Percentiles rank a stretch among this genome's conserved stretches.
These are phyloP conservation scores for Busseola fusca DNA, from an alignment of 2,888 invertebrate genomes.

Conservation along the genomic window DNA sequence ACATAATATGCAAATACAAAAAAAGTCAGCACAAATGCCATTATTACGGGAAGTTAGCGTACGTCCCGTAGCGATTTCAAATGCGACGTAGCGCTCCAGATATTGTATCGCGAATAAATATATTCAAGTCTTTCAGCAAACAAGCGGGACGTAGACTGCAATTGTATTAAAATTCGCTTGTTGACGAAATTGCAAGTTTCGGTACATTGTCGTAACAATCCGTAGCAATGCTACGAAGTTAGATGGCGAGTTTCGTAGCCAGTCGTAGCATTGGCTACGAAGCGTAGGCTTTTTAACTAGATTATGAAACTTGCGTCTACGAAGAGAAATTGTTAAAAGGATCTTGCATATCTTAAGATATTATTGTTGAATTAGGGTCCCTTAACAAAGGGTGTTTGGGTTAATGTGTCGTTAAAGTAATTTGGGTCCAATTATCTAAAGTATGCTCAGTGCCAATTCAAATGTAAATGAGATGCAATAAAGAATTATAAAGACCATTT, in stretches of 20 bases:
- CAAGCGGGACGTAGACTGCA: conserved; percentile 50
- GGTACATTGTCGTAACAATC: conserved; percentile 52
- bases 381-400: conserved; percentile 35
- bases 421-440: conserved; percentile 54
- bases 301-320: conserved; percentile 48
- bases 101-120: conserved; percentile 56
- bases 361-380: conserved; percentile 28
- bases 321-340: conserved; percentile 28
- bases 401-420: conserved; percentile 56
- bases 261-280: conserved; percentile 42
- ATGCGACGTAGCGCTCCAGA: conserved; percentile 50
- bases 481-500: conserved; percentile 53
- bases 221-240: conserved; percentile 58
- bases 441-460: conserved; percentile 48
- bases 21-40: conserved; percentile 24
- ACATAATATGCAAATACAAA: conserved; percentile 27
- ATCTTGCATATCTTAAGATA: conserved; percentile 35
- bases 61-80: conserved; percentile 53
- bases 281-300: conserved; percentile 53
- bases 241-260: conserved; percentile 33
- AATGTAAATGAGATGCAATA: conserved; percentile 50
- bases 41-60: conserved; percentile 45
- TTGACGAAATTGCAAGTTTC: conserved; percentile 60
- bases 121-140: conserved; percentile 55
- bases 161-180: conserved; percentile 63